Percentiles rank a stretch among this genome's conserved stretches.
These are phyloP conservation scores for Periophthalmus modestus DNA, from an alignment of 2,113 vertebrate species.

Conservation along the genomic window DNA sequence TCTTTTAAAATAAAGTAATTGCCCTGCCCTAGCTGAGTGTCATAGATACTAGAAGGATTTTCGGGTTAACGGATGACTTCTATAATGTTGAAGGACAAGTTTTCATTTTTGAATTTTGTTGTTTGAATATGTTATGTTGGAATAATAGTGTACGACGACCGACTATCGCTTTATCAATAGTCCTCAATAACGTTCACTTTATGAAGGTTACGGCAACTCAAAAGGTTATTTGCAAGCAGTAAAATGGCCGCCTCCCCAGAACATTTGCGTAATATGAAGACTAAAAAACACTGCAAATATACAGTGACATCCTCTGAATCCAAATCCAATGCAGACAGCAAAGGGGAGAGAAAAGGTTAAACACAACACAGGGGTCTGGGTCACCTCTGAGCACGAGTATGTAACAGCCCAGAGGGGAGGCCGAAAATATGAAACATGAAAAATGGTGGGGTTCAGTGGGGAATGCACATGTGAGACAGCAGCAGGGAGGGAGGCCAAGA, in stretches of 20 bases:
- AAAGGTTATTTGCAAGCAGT: too few species aligned
- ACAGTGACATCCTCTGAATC: too few species aligned
- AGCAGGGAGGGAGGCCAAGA: background rate
- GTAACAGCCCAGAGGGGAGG: conserved; percentile 12
- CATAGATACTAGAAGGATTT: background rate
- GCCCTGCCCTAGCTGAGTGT: background rate
- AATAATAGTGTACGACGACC: background rate
- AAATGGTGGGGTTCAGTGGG: background rate
- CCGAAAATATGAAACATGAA: conserved; percentile 3
- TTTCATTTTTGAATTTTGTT: too few species aligned
- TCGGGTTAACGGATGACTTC: too few species aligned
- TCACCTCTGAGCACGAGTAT: conserved; percentile 43
- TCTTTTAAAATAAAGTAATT: background rate
- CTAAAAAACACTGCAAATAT: too few species aligned
- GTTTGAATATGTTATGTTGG: background rate
- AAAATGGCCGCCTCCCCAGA: too few species aligned
- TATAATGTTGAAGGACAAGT: too few species aligned
- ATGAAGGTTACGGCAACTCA: too few species aligned
- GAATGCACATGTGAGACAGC: background rate
- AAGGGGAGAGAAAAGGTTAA: conserved; percentile 54
- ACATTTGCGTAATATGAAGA: too few species aligned
- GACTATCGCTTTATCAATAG: too few species aligned
- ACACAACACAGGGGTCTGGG: conserved; percentile 60
- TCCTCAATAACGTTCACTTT: background rate
- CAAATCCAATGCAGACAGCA: conserved; percentile 31